These are phyloP conservation scores for Nemotelus pantherinus DNA, from an alignment of 2,888 invertebrate species.

Conservation along the genomic window DNA sequence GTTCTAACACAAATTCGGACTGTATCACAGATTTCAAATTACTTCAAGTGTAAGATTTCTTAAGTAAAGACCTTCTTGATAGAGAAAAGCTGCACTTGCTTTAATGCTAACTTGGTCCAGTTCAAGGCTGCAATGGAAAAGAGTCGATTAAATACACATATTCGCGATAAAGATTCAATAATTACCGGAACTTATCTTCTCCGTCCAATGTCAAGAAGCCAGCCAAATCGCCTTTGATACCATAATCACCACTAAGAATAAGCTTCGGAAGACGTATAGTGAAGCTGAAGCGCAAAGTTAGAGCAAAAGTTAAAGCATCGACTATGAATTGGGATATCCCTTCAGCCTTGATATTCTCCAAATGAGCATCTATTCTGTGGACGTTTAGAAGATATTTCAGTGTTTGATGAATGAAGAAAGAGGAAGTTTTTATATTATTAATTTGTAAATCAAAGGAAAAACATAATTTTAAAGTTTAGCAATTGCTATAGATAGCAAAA, in stretches of 20 bases:
- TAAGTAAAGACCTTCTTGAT: constrained; percentile 6
- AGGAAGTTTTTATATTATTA: too few species aligned
- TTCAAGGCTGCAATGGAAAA: background rate
- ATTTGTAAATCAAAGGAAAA: too few species aligned
- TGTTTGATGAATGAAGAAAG: background rate
- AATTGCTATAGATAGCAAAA: too few species aligned
- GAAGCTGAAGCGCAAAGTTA: constrained; percentile 11
- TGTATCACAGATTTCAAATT: background rate
- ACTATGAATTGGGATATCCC: constrained; percentile 31
- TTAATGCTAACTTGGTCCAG: background rate
- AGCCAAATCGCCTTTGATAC: constrained; percentile 4
- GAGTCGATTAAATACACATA: constrained; percentile 9
- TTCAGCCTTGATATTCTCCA: constrained; percentile 22
- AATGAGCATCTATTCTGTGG: constrained; percentile 5
- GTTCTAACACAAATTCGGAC: background rate
- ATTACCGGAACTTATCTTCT: constrained; percentile 24
- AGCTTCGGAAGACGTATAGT: background rate
- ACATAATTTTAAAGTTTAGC: too few species aligned
- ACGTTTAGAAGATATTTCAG: background rate
- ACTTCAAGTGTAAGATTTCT: constrained; percentile 4
- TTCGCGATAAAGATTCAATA: background rate
- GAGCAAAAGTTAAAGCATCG: background rate
- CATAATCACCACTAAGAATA: constrained; percentile 18
- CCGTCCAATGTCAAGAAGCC: constrained; percentile 26
- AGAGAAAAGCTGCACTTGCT: constrained; percentile 1